A percentile compares a stretch with the other conserved stretches of the same genome.
Evolutionary conservation across 2,113 vertebrate genomes (phyloP).

Genomic region (Helogale parvula): DNA sequence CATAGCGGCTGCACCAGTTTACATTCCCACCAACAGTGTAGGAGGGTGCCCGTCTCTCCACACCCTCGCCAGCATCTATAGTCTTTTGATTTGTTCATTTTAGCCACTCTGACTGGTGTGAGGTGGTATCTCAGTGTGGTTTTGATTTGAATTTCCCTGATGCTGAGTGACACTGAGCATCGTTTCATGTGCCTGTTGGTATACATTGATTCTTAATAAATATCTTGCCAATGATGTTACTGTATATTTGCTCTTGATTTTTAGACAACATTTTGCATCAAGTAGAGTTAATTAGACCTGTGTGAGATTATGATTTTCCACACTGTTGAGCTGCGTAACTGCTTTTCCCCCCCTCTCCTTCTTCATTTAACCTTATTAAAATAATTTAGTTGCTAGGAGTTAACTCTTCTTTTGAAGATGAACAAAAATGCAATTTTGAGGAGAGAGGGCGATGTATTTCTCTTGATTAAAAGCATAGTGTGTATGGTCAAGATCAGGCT

Average conservation of each 20-base stretch:
- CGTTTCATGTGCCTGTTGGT: too few species aligned
- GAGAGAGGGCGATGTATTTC: background rate
- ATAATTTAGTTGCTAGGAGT: conserved; percentile 51
- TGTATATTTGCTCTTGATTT: conserved; percentile 42
- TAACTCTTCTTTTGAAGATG: conserved; percentile 45
- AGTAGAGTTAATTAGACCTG: conserved; percentile 45
- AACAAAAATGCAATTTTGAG: conserved; percentile 27
- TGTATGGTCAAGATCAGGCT: background rate
- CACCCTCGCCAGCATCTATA: too few species aligned
- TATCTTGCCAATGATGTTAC: background rate
- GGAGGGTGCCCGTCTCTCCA: too few species aligned
- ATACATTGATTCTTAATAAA: conserved; percentile 28
- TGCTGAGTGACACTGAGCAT: too few species aligned
- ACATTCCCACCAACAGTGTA: too few species aligned
- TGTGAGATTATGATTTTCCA: conserved; percentile 39
- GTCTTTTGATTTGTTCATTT: too few species aligned
- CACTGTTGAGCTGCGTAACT: conserved; percentile 5
- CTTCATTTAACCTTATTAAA: conserved; percentile 62
- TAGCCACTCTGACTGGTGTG: too few species aligned
- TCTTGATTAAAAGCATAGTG: conserved; percentile 3
- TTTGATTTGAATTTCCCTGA: too few species aligned
- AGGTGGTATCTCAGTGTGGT: too few species aligned
- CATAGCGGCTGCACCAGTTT: too few species aligned
- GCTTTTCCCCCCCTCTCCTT: background rate
- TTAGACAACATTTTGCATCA: conserved; percentile 19